Base-by-base conservation (phyloP, 2,888 invertebrate species). In the Empis stercorea region DNA sequence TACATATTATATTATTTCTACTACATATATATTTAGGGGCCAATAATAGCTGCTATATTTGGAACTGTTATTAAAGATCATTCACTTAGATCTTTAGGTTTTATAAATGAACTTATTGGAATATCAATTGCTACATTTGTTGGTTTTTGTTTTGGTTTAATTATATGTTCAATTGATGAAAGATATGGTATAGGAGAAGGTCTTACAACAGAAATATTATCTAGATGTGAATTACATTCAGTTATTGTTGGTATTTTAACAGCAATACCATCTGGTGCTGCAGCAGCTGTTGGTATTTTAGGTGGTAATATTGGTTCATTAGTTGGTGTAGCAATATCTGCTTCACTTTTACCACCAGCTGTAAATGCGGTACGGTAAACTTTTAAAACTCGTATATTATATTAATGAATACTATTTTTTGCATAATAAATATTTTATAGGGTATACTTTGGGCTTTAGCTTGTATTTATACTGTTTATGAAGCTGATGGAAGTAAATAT, bases 241-340 rank as follows among this genome's bases (percentile, higher is more conserved):
- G 61, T 85, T 3, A 75, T 82, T 72, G 76, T 84, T 6, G 85
- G 85, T 6, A 72, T 79, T 6, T 68, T 85, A 32, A 78, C 85
- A n/a, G 87, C 87, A 0, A 64, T 86, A 27, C 80, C 85, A 1
- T 84, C 84, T 1, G 87, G 87, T 1, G 84, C 82, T 1, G 86
- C 83, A 1, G 84, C 85, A 7, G 84, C 86, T 1, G 68, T 87
- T 43, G 82, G 84, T 2, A 76, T 87, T 11, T 68, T 87, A n/a
- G 84, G 85, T 32, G 84, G 84, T 47, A 84, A 87, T 64, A 77
- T 82, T 5, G 81, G 84, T 1, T 85, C 85, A 1, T 67, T 87
- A 9, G 85, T 86, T 1, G 87, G 87, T 5, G 87, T 87, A 6
- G 87, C 87, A 5, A 87, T 87, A 56, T 87, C 87, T 0, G 85